phyloP scores from a whole-genome alignment of 2,888 invertebrate species.

The Parnassius orleans region DNA sequence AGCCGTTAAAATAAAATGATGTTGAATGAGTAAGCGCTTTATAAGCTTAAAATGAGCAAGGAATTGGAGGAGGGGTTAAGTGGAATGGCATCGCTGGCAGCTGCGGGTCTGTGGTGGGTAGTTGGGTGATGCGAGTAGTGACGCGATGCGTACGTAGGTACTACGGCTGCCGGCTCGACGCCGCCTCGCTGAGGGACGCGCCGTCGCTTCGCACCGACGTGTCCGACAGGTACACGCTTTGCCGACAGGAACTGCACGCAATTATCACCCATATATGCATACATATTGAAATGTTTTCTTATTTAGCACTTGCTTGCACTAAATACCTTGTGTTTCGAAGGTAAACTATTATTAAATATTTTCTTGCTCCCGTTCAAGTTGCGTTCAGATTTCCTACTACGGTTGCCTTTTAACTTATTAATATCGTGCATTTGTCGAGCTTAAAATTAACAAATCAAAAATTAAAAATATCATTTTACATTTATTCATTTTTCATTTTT shows the following conservation, averaged over 20 bases:
- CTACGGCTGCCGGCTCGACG: conserved; percentile 38
- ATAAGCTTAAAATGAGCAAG: too few relatives aligned
- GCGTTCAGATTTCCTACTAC: conserved; percentile 1
- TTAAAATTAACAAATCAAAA: neutral
- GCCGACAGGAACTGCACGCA: conserved; percentile 14
- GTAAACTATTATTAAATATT: too few relatives aligned
- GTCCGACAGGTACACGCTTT: conserved; percentile 63
- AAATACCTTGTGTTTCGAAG: too few relatives aligned
- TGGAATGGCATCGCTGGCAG: neutral
- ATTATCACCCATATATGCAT: neutral
- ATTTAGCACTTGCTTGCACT: neutral
- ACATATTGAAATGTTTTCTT: neutral
- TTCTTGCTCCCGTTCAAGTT: neutral
- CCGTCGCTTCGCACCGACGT: conserved; percentile 62
- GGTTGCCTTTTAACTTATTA: conserved; percentile 1
- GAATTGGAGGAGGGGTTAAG: neutral
- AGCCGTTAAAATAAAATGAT: too few relatives aligned
- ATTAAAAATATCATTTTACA: neutral
- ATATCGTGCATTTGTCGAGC: conserved; percentile 15
- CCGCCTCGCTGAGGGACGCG: conserved; percentile 53
- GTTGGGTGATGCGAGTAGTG: conserved; percentile 20
- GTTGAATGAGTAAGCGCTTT: too few relatives aligned
- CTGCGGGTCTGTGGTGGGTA: neutral
- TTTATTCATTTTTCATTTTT: neutral
- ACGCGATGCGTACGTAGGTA: conserved; percentile 32